Evolutionary conservation across 2,113 vertebrate species (phyloP).

Genomic region (Coturnix japonica): DNA sequence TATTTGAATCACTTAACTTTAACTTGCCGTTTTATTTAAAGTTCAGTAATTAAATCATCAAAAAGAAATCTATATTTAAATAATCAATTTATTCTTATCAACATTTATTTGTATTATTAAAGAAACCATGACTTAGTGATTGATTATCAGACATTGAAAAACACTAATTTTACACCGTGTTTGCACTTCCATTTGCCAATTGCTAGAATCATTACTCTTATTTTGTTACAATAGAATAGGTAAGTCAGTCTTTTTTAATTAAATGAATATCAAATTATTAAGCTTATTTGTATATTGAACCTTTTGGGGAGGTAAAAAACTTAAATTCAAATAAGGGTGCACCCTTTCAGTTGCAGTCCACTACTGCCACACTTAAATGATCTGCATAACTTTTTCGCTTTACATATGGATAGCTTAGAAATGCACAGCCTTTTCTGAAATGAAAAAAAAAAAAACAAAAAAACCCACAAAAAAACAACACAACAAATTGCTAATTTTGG

Average conservation of each 20-base stretch:
- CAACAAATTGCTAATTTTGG: not conserved
- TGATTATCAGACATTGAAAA: not conserved
- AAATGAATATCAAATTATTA: not conserved
- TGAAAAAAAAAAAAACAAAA: not conserved
- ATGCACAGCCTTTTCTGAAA: not conserved
- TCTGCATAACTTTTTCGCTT: not conserved
- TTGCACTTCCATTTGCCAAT: not conserved
- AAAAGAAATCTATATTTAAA: not conserved
- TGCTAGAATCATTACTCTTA: not conserved
- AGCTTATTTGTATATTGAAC: not conserved
- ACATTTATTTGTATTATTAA: not conserved
- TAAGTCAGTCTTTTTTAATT: not conserved
- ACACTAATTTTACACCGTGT: not conserved
- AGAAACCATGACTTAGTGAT: not conserved
- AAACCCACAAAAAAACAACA: too few relatives aligned
- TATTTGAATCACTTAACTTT: not conserved
- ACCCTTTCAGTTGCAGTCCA: not conserved
- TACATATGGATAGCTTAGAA: not conserved
- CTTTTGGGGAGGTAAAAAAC: rapidly evolving
- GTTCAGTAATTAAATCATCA: not conserved
- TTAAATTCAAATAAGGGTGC: not conserved
- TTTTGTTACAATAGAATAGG: not conserved
- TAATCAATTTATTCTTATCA: not conserved
- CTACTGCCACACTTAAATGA: not conserved
- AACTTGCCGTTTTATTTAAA: not conserved